phyloP scores from a whole-genome alignment of 2,113 vertebrate species.

The Pelecanus crispus region DNA sequence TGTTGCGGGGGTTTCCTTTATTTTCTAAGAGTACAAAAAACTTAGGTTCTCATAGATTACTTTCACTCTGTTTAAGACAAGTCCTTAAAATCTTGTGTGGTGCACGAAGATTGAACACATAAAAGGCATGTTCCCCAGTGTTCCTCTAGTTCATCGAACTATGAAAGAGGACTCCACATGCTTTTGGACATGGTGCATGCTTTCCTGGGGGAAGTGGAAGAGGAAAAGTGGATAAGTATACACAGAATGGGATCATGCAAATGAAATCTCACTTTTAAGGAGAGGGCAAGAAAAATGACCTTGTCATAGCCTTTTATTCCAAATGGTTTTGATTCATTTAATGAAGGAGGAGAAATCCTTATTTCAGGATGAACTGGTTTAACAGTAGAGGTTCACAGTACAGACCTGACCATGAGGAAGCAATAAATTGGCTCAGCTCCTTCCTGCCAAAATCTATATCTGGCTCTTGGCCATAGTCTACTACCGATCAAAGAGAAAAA shows the following conservation, averaged over 20 bases:
- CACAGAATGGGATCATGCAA: not conserved
- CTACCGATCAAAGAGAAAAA: not conserved
- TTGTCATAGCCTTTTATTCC: not conserved
- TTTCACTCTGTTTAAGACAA: not conserved
- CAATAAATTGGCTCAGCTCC: not conserved
- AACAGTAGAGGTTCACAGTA: not conserved
- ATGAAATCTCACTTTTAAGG: not conserved
- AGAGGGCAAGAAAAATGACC: not conserved
- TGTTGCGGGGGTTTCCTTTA: not conserved
- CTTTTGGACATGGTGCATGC: not conserved
- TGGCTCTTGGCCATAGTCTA: not conserved
- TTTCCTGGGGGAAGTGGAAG: not conserved
- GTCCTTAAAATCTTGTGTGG: not conserved
- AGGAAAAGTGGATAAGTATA: not conserved
- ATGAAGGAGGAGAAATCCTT: not conserved
- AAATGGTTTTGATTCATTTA: not conserved
- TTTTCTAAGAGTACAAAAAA: not conserved
- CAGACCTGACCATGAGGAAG: not conserved
- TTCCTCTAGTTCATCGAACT: not conserved
- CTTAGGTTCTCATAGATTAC: not conserved
- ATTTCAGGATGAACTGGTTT: not conserved
- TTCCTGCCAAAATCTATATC: not conserved
- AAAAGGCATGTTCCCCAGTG: not conserved
- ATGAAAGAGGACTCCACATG: not conserved
- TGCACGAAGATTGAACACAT: not conserved